phyloP scores from a whole-genome alignment of 2,888 invertebrate genomes.

The Arrhopalites spinosus region DNA sequence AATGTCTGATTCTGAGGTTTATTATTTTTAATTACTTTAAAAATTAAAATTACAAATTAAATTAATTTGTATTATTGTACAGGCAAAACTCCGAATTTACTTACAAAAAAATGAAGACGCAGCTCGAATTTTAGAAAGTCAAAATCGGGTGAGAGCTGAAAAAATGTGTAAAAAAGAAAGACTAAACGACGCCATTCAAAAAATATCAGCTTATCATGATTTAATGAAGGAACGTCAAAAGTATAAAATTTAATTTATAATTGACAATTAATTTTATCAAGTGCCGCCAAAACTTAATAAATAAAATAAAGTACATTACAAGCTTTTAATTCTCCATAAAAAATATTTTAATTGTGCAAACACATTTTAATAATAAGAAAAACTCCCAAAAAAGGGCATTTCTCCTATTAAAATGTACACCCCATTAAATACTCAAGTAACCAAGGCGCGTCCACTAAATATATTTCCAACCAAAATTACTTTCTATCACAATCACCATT shows the following conservation, averaged over 20 bases:
- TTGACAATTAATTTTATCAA: background rate
- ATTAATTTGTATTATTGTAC: background rate
- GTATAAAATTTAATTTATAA: background rate
- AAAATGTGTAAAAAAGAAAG: constrained; percentile 18
- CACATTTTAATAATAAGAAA: too few species aligned
- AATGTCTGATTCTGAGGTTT: constrained; percentile 27
- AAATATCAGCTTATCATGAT: constrained; percentile 24
- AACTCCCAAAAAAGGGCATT: too few species aligned
- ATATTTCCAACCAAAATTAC: too few species aligned
- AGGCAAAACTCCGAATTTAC: constrained; percentile 28
- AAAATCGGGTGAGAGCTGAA: background rate
- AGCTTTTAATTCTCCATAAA: background rate
- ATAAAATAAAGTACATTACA: too few species aligned
- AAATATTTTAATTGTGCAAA: too few species aligned
- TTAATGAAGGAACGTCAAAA: constrained; percentile 16
- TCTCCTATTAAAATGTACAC: too few species aligned
- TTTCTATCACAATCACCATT: too few species aligned
- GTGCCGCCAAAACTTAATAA: background rate
- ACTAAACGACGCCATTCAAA: constrained; percentile 16
- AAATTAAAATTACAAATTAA: background rate
- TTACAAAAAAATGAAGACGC: constrained; percentile 20
- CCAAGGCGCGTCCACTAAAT: too few species aligned
- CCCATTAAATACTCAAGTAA: too few species aligned
- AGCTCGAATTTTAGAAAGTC: background rate
- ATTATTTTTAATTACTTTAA: background rate